A percentile compares a stretch with the other conserved stretches of the same genome.
Conservation (phyloP, 1,140 invertebrate genomes). For the Phymastichus coffea region DNA sequence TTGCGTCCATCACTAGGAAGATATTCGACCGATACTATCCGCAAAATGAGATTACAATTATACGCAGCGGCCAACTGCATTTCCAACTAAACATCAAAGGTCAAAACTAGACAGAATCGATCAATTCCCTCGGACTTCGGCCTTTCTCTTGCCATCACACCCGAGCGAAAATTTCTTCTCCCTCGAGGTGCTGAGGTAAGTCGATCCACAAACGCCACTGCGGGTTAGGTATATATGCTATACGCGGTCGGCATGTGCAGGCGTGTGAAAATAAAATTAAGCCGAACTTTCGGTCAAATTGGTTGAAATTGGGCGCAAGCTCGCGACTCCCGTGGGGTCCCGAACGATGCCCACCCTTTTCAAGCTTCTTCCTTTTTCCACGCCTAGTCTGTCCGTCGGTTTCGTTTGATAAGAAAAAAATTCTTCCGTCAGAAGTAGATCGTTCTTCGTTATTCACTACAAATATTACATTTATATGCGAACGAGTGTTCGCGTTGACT, state of each 20-base stretch:
- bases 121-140: constrained; percentile 30
- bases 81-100: constrained; percentile 21
- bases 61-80: constrained; percentile 29
- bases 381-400: too few relatives aligned
- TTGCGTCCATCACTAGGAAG: background rate
- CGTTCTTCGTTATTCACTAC: too few relatives aligned
- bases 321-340: constrained; percentile 41
- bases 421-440: too few relatives aligned
- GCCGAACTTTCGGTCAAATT: constrained; percentile 62
- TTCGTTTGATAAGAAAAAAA: too few relatives aligned
- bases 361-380: constrained; percentile 9
- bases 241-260: constrained; percentile 28
- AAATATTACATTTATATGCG: too few relatives aligned
- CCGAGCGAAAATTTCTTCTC: constrained; percentile 9
- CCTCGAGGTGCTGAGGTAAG: constrained; percentile 24
- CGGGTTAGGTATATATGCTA: too few relatives aligned
- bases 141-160: constrained; percentile 9
- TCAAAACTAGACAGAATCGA: constrained; percentile 12
- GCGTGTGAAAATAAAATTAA: constrained; percentile 63
- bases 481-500: too few relatives aligned
- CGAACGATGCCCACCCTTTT: background rate
- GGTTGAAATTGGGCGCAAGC: constrained; percentile 60
- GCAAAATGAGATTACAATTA: too few relatives aligned
- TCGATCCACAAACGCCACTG: constrained; percentile 6
- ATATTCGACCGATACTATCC: too few relatives aligned